phyloP scores from a whole-genome alignment of 1,140 invertebrate species.

The Sipha flava region DNA sequence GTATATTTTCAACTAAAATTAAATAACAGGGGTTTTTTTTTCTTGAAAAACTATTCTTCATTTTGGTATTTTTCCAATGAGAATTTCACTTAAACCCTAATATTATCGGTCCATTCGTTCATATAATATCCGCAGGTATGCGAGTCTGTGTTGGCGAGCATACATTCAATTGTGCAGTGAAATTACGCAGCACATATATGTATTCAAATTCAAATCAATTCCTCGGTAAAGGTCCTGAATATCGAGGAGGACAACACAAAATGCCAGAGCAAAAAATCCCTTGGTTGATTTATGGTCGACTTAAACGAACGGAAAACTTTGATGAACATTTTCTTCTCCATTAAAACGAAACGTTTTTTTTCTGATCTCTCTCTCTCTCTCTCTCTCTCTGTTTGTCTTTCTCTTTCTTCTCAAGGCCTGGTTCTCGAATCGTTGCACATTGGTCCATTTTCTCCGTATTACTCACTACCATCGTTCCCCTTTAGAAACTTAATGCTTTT shows the following conservation, averaged over 20 bases:
- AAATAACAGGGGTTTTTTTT: no score
- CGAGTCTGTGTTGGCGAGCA: not conserved
- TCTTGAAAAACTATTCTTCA: not conserved
- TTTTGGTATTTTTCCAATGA: not conserved
- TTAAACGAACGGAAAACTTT: slow-evolving; percentile 15
- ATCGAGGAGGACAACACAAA: not conserved
- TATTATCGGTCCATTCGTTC: not conserved
- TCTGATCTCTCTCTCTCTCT: not conserved
- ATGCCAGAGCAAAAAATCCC: not conserved
- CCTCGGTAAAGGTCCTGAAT: not conserved
- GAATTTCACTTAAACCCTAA: not conserved
- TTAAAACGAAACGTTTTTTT: not conserved
- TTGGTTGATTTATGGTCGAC: slow-evolving; percentile 2
- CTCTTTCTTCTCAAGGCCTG: not conserved
- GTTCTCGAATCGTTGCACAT: slow-evolving; percentile 12
- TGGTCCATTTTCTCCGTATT: not conserved
- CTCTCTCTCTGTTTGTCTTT: not conserved
- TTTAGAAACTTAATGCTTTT: not conserved
- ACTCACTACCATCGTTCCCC: not conserved
- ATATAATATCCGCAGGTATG: no score
- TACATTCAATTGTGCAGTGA: not conserved
- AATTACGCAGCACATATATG: not conserved
- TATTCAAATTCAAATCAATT: slow-evolving; percentile 11
- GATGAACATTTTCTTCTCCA: slow-evolving; percentile 27
- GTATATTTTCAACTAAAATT: no score